Evolutionary conservation across 2,797 vertebrate genomes (phyloP).

Genomic region (Dallia pectoralis): DNA sequence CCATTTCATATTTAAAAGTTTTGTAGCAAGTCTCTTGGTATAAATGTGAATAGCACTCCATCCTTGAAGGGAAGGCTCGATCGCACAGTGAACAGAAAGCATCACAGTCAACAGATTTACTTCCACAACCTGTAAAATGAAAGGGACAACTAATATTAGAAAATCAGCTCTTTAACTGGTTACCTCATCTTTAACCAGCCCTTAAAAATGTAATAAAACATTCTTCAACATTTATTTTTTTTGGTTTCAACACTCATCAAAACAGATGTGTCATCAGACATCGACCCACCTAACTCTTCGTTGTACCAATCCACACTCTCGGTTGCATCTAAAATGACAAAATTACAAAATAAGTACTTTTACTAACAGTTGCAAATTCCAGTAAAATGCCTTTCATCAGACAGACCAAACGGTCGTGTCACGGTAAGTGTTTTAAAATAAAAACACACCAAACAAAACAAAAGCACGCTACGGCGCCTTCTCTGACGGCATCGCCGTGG

Average conservation of each 20-base stretch:
- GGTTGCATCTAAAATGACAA: slow-evolving; percentile 50
- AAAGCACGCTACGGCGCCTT: not conserved
- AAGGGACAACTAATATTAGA: not conserved
- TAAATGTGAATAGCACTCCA: slow-evolving; percentile 38
- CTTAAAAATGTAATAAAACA: not conserved
- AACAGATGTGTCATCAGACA: not conserved
- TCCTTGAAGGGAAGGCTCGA: accelerated
- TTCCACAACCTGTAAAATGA: slow-evolving; percentile 52
- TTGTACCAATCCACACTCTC: not conserved
- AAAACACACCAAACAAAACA: not conserved
- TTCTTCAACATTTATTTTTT: too few relatives aligned
- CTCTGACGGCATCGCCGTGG: not conserved
- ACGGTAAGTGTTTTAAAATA: not conserved
- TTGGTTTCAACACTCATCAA: too few relatives aligned
- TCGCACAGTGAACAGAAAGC: accelerated
- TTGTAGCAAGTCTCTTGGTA: accelerated
- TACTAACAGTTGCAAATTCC: not conserved
- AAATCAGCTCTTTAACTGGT: not conserved
- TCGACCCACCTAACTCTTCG: slow-evolving; percentile 40
- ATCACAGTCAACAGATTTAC: not conserved
- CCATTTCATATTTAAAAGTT: slow-evolving; percentile 38
- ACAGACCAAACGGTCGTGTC: not conserved
- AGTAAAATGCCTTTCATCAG: too few relatives aligned
- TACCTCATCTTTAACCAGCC: not conserved
- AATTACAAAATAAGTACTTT: slow-evolving; percentile 21